Percentiles rank a stretch among this genome's conserved stretches.
These are phyloP conservation scores for Diglossa cyanea DNA, from an alignment of 2,797 vertebrate species.

Conservation along the genomic window DNA sequence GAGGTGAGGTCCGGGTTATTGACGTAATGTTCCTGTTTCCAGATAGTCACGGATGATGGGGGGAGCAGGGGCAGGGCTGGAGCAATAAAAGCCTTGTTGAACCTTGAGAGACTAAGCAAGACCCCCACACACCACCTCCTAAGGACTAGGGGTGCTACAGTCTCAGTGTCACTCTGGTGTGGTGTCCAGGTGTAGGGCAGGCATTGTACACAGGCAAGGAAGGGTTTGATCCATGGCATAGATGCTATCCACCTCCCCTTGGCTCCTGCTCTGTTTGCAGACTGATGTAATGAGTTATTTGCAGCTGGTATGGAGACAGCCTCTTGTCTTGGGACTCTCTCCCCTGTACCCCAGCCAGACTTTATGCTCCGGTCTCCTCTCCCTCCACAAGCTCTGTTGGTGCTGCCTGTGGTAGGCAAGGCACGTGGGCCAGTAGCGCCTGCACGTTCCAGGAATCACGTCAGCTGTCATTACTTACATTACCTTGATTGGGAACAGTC, in stretches of 20 bases:
- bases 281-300: neutral
- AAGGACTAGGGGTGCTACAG: neutral
- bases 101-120: neutral
- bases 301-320: neutral
- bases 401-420: neutral
- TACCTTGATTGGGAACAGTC: constrained; percentile 70
- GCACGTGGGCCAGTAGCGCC: neutral
- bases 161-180: neutral
- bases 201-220: neutral
- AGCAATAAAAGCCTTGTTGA: neutral
- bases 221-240: neutral
- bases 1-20: neutral
- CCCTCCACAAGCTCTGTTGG: neutral
- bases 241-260: neutral
- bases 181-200: neutral
- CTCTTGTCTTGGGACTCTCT: neutral
- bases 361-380: neutral
- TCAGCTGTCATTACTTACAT: constrained; percentile 72
- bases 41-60: neutral
- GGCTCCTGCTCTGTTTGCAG: neutral
- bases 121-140: neutral
- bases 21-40: neutral
- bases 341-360: neutral
- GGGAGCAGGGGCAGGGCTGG: neutral
- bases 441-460: constrained; percentile 62